Percentiles rank a stretch among this genome's conserved stretches.
Evolutionary conservation across 2,113 vertebrate genomes (phyloP).

Genomic region (Nematolebias whitei): DNA sequence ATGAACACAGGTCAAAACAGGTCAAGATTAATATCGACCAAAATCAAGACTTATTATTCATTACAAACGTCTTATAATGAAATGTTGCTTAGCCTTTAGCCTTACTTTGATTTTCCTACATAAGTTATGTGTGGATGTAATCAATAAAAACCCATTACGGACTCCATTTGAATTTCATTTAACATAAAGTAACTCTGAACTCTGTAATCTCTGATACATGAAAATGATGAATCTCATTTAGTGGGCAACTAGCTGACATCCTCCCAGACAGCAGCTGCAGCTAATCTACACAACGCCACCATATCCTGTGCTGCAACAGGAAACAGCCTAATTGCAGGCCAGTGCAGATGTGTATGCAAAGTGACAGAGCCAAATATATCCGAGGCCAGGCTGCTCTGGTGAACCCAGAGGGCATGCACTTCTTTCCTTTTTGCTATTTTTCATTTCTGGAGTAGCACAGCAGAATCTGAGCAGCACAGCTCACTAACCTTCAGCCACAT

Average conservation of each 20-base stretch:
- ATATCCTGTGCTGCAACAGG: constrained; percentile 66
- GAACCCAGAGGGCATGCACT: constrained; percentile 25
- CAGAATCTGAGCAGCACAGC: constrained; percentile 20
- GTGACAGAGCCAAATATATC: constrained; percentile 66
- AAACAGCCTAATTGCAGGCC: constrained; percentile 72
- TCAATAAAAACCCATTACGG: not conserved
- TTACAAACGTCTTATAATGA: not conserved
- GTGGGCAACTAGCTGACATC: constrained; percentile 4
- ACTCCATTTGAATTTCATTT: not conserved
- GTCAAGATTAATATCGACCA: not conserved
- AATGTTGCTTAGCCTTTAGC: not conserved
- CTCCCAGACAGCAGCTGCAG: constrained; percentile 41
- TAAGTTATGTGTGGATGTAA: not conserved
- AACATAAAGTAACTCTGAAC: constrained; percentile 3
- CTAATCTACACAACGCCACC: constrained; percentile 32
- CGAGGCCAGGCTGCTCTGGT: constrained; percentile 43
- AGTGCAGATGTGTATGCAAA: constrained; percentile 66
- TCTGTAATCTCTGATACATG: constrained; percentile 31
- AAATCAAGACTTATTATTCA: not conserved
- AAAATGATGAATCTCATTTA: constrained; percentile 24
- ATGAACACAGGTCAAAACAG: not conserved
- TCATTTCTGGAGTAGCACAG: constrained; percentile 9
- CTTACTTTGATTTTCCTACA: not conserved
- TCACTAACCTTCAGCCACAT: constrained; percentile 29
- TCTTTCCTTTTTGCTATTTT: constrained; percentile 27